phyloP scores from a whole-genome alignment of 2,797 vertebrate species.

The Apodemus agrarius region DNA sequence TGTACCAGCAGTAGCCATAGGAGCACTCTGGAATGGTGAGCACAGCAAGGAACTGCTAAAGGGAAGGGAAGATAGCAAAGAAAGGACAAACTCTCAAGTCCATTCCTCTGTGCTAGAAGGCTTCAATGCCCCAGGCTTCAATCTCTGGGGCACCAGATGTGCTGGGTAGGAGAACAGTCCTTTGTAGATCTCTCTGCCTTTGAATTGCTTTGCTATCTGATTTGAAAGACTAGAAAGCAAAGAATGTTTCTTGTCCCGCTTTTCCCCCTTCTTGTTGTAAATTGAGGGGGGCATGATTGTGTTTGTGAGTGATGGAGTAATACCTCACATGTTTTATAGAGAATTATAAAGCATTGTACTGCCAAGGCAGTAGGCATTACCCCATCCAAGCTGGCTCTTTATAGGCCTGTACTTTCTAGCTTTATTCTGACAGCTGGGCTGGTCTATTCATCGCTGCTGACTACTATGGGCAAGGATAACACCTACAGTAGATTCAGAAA shows the following conservation, averaged over 20 bases:
- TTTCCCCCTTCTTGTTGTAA: background rate
- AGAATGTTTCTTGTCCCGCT: background rate
- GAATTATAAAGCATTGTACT: background rate
- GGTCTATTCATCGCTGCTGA: background rate
- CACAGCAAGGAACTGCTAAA: constrained; percentile 67
- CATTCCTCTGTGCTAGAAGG: accelerated
- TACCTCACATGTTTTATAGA: constrained; percentile 1
- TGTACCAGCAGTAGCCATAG: constrained; percentile 39
- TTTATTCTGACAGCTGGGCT: background rate
- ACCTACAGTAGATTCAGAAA: background rate
- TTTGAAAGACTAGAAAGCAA: background rate
- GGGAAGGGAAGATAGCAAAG: background rate
- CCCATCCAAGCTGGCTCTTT: background rate
- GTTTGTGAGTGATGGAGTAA: background rate
- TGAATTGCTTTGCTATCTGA: accelerated
- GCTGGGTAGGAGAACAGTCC: background rate
- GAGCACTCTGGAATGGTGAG: constrained; percentile 48
- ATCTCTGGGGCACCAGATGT: background rate
- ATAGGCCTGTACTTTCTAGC: background rate
- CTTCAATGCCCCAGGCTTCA: accelerated
- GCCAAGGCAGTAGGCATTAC: too few species aligned
- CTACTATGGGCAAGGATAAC: background rate
- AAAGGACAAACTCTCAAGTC: background rate
- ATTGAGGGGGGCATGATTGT: constrained; percentile 20
- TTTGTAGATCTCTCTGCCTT: background rate